phyloP scores from a whole-genome alignment of 2,797 vertebrate genomes.

The Mus spretus region DNA sequence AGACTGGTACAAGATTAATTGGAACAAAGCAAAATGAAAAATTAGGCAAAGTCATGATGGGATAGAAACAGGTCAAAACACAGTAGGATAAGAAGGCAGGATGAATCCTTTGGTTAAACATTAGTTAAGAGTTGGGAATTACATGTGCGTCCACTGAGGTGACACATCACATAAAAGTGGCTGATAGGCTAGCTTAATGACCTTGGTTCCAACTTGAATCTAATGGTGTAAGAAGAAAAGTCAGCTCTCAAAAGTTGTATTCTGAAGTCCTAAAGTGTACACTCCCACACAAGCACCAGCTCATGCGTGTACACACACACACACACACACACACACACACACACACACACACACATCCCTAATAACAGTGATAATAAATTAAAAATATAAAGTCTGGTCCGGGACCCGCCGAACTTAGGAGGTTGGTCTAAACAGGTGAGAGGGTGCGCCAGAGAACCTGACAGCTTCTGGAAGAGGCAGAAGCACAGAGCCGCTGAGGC shows the following conservation, averaged over 20 bases:
- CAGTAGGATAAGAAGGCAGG: neutral
- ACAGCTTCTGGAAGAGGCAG: too few relatives aligned
- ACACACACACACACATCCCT: neutral
- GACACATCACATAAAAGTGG: neutral
- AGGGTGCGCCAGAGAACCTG: too few relatives aligned
- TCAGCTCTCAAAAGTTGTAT: neutral
- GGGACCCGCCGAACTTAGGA: too few relatives aligned
- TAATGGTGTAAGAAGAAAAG: neutral
- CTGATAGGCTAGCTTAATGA: neutral
- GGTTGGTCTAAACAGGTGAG: too few relatives aligned
- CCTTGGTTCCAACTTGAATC: neutral
- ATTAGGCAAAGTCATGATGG: neutral
- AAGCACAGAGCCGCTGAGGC: too few relatives aligned
- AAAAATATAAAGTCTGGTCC: too few relatives aligned
- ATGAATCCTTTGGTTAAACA: neutral
- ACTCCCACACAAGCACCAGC: rapidly evolving
- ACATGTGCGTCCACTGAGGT: too few relatives aligned
- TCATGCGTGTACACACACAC: too few relatives aligned
- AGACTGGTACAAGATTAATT: neutral
- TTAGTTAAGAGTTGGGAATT: neutral
- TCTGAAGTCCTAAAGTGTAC: neutral
- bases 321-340: neutral
- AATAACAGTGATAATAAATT: neutral
- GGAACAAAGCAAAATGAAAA: conserved; percentile 23
- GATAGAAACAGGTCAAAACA: neutral